A percentile compares a stretch with the other conserved stretches of the same genome.
Evolutionary conservation across 2,888 invertebrate species (phyloP).

Genomic region (Portevinia maculata): DNA sequence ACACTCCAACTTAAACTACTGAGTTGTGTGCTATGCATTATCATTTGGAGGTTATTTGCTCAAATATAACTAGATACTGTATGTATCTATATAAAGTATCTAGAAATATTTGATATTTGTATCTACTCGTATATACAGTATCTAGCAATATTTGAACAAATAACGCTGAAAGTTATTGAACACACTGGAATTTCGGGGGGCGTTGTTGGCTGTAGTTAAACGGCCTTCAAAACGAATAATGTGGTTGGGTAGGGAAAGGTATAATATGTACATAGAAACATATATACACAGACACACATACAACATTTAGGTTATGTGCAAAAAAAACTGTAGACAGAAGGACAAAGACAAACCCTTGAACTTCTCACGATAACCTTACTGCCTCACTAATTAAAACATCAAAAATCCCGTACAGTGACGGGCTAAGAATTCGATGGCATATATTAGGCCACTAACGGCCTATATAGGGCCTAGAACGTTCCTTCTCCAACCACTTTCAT

Average conservation of each 20-base stretch:
- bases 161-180: slow-evolving; percentile 36
- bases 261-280: background rate
- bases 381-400: slow-evolving; percentile 41
- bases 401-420: no score
- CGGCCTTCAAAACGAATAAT: slow-evolving; percentile 69
- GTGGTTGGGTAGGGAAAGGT: slow-evolving; percentile 57
- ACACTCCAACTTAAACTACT: slow-evolving; percentile 34
- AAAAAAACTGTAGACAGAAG: background rate
- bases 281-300: background rate
- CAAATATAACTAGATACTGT: no score
- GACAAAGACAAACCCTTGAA: slow-evolving; percentile 49
- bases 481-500: no score
- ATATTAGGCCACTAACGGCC: no score
- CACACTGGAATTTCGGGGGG: slow-evolving; percentile 29
- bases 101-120: slow-evolving; percentile 59
- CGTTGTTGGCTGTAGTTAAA: slow-evolving; percentile 50
- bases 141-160: slow-evolving; percentile 50
- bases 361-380: slow-evolving; percentile 57
- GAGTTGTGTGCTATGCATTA: slow-evolving; percentile 25
- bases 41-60: slow-evolving; percentile 28
- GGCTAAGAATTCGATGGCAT: no score
- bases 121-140: no score
- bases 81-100: slow-evolving; percentile 56
- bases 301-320: background rate
- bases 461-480: no score